Evolutionary conservation across 2,797 vertebrate species (phyloP), one percentile per base, ranked within the genome.

Genomic region (Sebastes kiyomatsui): DNA sequence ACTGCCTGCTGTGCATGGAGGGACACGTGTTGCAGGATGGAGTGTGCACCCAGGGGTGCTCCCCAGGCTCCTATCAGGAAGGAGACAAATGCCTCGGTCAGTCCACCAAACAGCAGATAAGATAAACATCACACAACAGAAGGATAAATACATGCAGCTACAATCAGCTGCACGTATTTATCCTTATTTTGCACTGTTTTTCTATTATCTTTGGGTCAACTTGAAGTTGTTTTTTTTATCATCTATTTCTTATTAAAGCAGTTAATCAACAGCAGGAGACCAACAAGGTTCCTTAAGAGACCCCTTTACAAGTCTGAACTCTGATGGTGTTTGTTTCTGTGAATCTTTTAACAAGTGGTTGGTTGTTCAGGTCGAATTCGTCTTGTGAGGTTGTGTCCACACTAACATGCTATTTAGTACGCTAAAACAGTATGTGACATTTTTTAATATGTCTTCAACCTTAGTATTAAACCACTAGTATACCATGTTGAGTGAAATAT

Each of bases 1-100:
- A 99, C 92, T 99, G 98, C 90, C 92, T 98, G 83, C 97, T 97
- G 92, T 99, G 98, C 90, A 97, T 97, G 97, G 97, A 98, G 4
- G 97, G 97, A 46, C 94, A 97, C 0, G 52, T 97, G 33, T 90
- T 99, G 56, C 97, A 98, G 23, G 91, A 96, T 0, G 97, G 97
- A 0, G 77, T 97, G 23, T 99, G 98, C 22, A 68, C 95, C 11
- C 96, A 96, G 22, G 91, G 90, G 2, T 99, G 98, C 74, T 94
- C 96, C 0, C 33, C 85, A 0, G 92, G 95, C 1, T 96, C 93
- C 90, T 99, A 96, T 88, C 93, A 11, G 82, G 96, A 97, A 0
- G 81, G 90, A 0, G 96, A 97, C 79, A 87, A 73, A 1, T 99
- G 98, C 80, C 94, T 96, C 72, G 95, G 98, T 99, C 88, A 96